These are phyloP conservation scores for Glandiceps talaboti DNA, from an alignment of 53 echinoderm and acorn worm species.

Conservation along the genomic window DNA sequence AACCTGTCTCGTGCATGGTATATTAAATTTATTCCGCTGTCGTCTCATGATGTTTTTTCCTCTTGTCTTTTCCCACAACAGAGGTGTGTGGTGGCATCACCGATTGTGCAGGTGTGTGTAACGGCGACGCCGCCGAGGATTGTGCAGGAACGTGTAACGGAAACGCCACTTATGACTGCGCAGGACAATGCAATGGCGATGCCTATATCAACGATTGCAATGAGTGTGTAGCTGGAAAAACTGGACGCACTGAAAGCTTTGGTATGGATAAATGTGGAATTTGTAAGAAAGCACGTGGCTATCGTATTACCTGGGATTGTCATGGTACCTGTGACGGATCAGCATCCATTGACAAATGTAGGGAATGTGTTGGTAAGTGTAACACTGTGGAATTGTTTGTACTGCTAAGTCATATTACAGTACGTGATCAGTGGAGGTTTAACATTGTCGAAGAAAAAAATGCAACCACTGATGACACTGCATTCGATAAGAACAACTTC, in stretches of 20 bases:
- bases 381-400: too few species aligned
- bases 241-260: constrained; percentile 2
- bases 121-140: constrained; percentile 25
- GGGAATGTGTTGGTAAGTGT: constrained; percentile 74
- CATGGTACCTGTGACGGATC: constrained; percentile 53
- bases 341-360: constrained; percentile 52
- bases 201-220: constrained; percentile 34
- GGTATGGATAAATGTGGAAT: constrained; percentile 27
- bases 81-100: constrained; percentile 53
- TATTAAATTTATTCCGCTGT: too few species aligned
- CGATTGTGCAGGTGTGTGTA: constrained; percentile 65
- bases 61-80: too few species aligned
- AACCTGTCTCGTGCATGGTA: too few species aligned
- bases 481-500: too few species aligned
- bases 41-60: too few species aligned
- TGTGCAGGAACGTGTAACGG: constrained; percentile 47
- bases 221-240: constrained; percentile 29
- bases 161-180: constrained; percentile 35
- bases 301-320: constrained; percentile 60
- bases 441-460: too few species aligned
- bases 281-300: constrained; percentile 12
- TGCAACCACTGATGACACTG: too few species aligned
- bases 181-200: constrained; percentile 25
- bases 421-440: too few species aligned
- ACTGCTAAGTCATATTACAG: too few species aligned